Percentiles rank a stretch among this genome's conserved stretches.
These are phyloP conservation scores for Eurystomus gularis DNA, from an alignment of 2,113 vertebrate species.

Conservation along the genomic window DNA sequence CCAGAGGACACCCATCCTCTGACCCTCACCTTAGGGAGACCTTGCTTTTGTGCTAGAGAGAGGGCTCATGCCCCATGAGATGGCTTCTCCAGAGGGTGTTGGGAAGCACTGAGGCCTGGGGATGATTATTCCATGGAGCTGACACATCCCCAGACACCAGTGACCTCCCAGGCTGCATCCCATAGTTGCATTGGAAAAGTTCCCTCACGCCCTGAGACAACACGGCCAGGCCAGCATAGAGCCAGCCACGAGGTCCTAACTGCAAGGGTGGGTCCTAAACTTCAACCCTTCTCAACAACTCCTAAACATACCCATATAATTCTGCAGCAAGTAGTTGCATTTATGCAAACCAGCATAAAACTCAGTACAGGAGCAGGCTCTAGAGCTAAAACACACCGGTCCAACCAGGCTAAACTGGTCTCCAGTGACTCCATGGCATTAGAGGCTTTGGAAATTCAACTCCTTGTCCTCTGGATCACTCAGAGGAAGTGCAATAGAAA, in stretches of 20 bases:
- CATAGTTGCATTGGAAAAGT: neutral
- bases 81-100: neutral
- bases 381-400: fast-evolving
- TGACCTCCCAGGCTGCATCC: neutral
- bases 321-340: neutral
- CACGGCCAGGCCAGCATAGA: fast-evolving
- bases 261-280: neutral
- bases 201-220: neutral
- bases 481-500: neutral
- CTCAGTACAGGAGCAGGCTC: neutral
- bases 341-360: neutral
- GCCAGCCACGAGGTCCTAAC: neutral
- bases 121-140: neutral
- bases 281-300: neutral
- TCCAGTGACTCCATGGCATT: neutral
- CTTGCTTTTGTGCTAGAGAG: neutral
- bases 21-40: neutral
- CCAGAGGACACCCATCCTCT: neutral
- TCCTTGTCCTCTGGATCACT: neutral
- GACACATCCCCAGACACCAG: neutral
- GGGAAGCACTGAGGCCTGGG: neutral
- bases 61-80: neutral
- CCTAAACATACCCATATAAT: neutral
- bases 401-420: neutral
- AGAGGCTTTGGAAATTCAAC: neutral